phyloP scores from a whole-genome alignment of 2,888 invertebrate species.

The Fragum whitleyi region DNA sequence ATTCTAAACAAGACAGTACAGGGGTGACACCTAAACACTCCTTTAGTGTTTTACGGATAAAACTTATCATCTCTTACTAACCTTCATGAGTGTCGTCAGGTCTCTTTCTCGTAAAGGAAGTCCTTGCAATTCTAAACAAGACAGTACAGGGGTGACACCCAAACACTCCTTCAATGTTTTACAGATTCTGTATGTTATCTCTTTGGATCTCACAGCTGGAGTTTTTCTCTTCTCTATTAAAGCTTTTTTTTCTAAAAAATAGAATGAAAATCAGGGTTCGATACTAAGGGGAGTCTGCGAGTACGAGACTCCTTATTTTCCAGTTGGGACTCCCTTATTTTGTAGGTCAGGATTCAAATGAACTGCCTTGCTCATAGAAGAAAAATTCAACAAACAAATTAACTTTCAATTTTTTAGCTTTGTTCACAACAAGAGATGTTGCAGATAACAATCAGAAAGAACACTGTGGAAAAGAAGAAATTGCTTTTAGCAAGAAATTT shows the following conservation, averaged over 20 bases:
- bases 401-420: no score
- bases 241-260: conserved; percentile 68
- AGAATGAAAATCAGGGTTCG: conserved; percentile 37
- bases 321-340: no score
- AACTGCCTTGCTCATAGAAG: no score
- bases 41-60: conserved; percentile 82
- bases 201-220: conserved; percentile 83
- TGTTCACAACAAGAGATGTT: no score
- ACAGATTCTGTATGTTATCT: conserved; percentile 83
- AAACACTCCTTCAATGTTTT: conserved; percentile 83
- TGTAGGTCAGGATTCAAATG: no score
- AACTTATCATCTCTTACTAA: conserved; percentile 82
- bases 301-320: no score
- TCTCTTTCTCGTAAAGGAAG: conserved; percentile 83
- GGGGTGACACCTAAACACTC: conserved; percentile 82
- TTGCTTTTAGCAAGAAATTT: no score
- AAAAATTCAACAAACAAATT: no score
- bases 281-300: no score
- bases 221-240: conserved; percentile 74
- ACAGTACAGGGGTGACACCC: conserved; percentile 76
- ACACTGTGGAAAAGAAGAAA: no score
- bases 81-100: conserved; percentile 81
- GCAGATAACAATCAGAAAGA: no score
- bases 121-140: conserved; percentile 83
- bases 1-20: conserved; percentile 79